phyloP scores from a whole-genome alignment of 2,888 invertebrate species.

The Cabera pusaria region DNA sequence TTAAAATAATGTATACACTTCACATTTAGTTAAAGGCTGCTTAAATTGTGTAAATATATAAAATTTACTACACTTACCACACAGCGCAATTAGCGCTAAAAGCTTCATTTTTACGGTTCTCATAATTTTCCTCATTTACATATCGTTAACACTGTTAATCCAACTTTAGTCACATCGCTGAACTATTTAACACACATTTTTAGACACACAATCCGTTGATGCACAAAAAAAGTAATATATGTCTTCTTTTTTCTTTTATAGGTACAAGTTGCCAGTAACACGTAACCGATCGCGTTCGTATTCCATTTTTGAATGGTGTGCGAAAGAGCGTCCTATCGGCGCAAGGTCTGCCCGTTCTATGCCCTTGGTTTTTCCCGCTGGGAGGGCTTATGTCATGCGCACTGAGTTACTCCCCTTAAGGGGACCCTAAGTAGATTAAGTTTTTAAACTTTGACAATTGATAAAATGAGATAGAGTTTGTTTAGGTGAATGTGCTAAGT shows the following conservation, averaged over 20 bases:
- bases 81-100: conserved; percentile 61
- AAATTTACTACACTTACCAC: conserved; percentile 64
- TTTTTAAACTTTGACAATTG: conserved; percentile 82
- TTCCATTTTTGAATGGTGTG: conserved; percentile 53
- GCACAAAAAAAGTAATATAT: conserved; percentile 14
- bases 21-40: too few species aligned
- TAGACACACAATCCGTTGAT: conserved; percentile 32
- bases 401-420: conserved; percentile 64
- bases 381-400: conserved; percentile 68
- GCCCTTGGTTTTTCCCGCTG: conserved; percentile 77
- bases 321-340: conserved; percentile 49
- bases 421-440: conserved; percentile 80
- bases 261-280: conserved; percentile 45
- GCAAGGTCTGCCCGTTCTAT: conserved; percentile 55
- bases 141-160: conserved; percentile 30
- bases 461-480: conserved; percentile 76
- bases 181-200: conserved; percentile 29
- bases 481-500: conserved; percentile 68
- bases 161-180: conserved; percentile 51
- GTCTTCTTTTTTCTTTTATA: conserved; percentile 27
- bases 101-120: conserved; percentile 65
- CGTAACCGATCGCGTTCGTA: conserved; percentile 60
- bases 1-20: too few species aligned
- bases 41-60: too few species aligned
- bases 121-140: conserved; percentile 45